phyloP scores from a whole-genome alignment of 2,113 vertebrate species.

The Gadus macrocephalus region DNA sequence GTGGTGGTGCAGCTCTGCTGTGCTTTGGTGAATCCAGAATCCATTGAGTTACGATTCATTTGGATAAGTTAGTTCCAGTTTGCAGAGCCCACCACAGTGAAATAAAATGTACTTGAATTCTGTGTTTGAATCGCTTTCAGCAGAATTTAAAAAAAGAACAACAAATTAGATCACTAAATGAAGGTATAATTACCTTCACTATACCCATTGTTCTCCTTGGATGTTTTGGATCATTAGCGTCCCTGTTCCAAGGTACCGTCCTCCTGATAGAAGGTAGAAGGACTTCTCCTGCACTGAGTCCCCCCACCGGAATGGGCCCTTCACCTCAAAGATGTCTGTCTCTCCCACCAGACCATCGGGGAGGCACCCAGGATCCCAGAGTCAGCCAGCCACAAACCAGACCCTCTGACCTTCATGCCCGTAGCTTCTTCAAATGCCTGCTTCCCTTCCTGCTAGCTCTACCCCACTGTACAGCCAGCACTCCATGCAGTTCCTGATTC shows the following conservation, averaged over 20 bases:
- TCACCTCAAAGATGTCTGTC: constrained; percentile 15
- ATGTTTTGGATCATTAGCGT: constrained; percentile 7
- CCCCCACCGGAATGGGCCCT: constrained; percentile 10
- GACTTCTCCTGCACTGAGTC: constrained; percentile 4
- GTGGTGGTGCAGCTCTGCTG: no score
- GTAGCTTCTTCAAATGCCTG: background rate
- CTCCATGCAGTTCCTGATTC: constrained; percentile 6
- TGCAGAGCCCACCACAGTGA: no score
- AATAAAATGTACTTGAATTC: no score
- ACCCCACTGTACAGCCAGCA: constrained; percentile 23
- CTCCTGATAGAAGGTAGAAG: constrained; percentile 2
- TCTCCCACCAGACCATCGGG: constrained; percentile 18
- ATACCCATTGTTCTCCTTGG: background rate
- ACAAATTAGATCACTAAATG: background rate
- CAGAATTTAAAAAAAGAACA: background rate
- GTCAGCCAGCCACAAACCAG: constrained; percentile 15
- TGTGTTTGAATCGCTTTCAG: background rate
- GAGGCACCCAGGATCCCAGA: constrained; percentile 21
- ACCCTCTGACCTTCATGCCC: constrained; percentile 9
- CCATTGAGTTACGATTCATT: no score
- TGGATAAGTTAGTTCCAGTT: no score
- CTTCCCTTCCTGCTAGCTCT: background rate
- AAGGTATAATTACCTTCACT: background rate
- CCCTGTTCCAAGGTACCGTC: constrained; percentile 2
- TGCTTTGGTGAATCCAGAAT: no score